Conservation (phyloP, 2,797 vertebrate species). For the Halcyon badia region DNA sequence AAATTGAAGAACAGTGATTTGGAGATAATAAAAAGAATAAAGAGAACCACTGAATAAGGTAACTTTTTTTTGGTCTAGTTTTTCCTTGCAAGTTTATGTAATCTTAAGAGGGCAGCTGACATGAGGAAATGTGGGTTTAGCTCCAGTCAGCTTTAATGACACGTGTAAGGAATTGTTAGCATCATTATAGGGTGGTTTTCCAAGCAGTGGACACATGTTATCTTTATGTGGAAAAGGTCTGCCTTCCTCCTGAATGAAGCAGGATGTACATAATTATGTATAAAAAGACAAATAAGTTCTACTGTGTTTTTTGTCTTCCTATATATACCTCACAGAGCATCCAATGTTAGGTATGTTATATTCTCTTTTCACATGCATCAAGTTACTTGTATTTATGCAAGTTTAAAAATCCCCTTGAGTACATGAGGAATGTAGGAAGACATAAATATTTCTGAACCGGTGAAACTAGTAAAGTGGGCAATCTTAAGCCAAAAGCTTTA, state of each 20-base stretch:
- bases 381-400: not conserved
- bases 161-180: not conserved
- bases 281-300: not conserved
- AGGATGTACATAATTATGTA: not conserved
- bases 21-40: not conserved
- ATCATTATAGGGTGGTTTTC: not conserved
- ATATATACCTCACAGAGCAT: not conserved
- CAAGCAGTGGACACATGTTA: not conserved
- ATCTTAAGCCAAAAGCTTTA: not conserved
- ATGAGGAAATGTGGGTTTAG: conserved; percentile 1
- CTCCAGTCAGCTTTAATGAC: not conserved
- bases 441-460: not conserved
- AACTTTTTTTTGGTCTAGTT: not conserved
- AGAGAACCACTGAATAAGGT: not conserved
- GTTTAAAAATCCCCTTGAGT: not conserved
- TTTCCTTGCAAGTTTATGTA: not conserved
- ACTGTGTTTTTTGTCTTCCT: not conserved
- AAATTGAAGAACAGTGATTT: not conserved
- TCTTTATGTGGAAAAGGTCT: not conserved
- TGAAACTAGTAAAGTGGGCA: not conserved
- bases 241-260: not conserved
- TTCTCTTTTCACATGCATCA: not conserved
- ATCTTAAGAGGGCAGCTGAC: not conserved
- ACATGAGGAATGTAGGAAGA: not conserved
- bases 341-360: not conserved